phyloP scores from a whole-genome alignment of 64 coral and sea anemone species.

The Platygyra sinensis region DNA sequence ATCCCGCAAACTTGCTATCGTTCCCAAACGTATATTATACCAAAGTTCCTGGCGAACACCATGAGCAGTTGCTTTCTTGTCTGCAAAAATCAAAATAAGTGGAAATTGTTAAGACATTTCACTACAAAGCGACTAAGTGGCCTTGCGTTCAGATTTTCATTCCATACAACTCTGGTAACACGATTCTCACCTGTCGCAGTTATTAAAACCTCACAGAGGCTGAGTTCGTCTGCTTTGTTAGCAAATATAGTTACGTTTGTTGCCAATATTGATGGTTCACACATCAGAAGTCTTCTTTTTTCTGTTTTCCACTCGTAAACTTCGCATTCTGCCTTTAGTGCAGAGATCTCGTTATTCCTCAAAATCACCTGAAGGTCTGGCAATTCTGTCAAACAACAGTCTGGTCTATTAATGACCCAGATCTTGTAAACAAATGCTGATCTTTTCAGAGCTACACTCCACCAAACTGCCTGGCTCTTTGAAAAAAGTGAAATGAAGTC shows the following conservation, averaged over 20 bases:
- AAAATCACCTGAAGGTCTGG: constrained; percentile 26
- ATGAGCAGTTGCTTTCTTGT: neutral
- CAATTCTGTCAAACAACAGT: constrained; percentile 32
- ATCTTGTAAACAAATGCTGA: constrained; percentile 32
- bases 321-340: neutral
- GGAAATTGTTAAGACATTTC: neutral
- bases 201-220: constrained; percentile 48
- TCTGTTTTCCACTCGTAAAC: constrained; percentile 5
- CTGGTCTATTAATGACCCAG: constrained; percentile 6
- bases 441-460: constrained; percentile 24
- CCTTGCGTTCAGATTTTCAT: neutral
- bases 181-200: constrained; percentile 20
- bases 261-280: constrained; percentile 22
- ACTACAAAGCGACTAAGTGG: neutral
- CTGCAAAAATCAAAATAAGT: neutral
- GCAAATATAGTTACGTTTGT: constrained; percentile 19
- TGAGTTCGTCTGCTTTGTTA: neutral
- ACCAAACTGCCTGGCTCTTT: constrained; percentile 15
- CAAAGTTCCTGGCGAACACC: constrained; percentile 64
- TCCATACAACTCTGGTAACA: too few species aligned
- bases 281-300: constrained; percentile 26
- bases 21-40: constrained; percentile 14
- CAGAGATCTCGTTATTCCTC: neutral
- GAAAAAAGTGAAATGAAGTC: neutral
- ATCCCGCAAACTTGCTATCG: constrained; percentile 8